A percentile compares a stretch with the other conserved stretches of the same genome.
These are phyloP conservation scores for Heliconius ethilla DNA, from an alignment of 2,888 invertebrate species.

Conservation along the genomic window DNA sequence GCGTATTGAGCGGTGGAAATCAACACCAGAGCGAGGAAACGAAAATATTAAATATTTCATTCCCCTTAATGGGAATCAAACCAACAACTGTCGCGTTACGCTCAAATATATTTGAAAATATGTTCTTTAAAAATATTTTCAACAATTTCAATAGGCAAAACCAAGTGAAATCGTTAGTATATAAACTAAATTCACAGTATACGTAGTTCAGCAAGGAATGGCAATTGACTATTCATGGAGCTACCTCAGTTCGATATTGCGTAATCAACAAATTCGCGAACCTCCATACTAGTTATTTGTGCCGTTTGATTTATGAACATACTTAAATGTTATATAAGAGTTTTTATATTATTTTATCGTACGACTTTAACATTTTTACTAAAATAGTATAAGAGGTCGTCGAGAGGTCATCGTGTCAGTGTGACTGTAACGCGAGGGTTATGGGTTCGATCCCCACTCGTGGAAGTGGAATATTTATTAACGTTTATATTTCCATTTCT, in stretches of 20 bases:
- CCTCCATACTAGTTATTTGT: constrained; percentile 11
- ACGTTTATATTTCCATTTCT: too few species aligned
- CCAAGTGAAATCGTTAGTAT: not conserved
- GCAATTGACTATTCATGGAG: constrained; percentile 28
- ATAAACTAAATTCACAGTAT: constrained; percentile 13
- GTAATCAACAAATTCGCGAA: constrained; percentile 28
- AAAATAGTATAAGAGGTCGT: not conserved
- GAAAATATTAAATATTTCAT: too few species aligned
- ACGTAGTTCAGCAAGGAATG: constrained; percentile 9
- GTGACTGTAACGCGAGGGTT: too few species aligned
- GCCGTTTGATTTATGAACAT: constrained; percentile 17
- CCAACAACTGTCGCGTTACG: too few species aligned
- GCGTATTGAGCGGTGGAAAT: too few species aligned
- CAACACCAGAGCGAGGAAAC: too few species aligned
- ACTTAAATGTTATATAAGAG: constrained; percentile 6
- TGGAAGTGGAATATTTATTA: too few species aligned
- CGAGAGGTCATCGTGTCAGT: too few species aligned
- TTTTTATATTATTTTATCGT: not conserved
- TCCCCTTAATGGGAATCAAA: too few species aligned
- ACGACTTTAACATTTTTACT: not conserved
- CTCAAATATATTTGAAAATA: too few species aligned
- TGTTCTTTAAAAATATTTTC: not conserved
- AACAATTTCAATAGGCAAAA: not conserved
- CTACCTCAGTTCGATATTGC: constrained; percentile 27
- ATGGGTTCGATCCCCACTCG: too few species aligned